Evolutionary conservation across 2,797 vertebrate genomes (phyloP), one percentile per base, ranked within the genome.

Genomic region (Sebastes trivittatus): DNA sequence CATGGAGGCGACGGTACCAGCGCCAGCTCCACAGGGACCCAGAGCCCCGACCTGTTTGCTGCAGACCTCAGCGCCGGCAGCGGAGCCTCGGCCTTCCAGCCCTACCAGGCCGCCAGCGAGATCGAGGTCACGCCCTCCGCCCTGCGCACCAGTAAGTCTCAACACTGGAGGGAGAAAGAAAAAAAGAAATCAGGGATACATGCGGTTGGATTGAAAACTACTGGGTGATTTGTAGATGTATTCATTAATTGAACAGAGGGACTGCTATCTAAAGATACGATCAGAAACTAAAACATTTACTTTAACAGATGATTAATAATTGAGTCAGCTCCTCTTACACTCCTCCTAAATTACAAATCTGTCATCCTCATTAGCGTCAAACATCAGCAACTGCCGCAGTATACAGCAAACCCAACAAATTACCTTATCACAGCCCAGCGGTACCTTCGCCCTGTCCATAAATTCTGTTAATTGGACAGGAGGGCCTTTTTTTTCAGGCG

Each of bases 51-150:
- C 87, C 95, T 98, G 70, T 98, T 99, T 61, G 96, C 96, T 22
- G 96, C 95, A 0, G 98, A 99, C 81, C 94, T 98, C 74, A 94
- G 96, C 42, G 92, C 96, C 42, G 96, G 95, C 82, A 96, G 95
- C 59, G 81, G 81, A 0, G 89, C 95, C 0, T 98, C 98, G 0
- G 97, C 97, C 89, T 98, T 99, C 86, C 97, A 97, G 71, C 97
- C 98, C 59, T 99, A 98, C 83, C 97, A 98, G 95, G 94, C 93
- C 5, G 93, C 96, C 87, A 98, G 98, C 84, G 98, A 99, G 95
- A 99, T 99, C 75, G 98, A 99, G 93, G 98, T 99, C 93, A 99
- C 98, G 0, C 97, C 98, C 0, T 98, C 97, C 2, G 97, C 97
- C 69, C 96, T 99, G 78, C 96, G 98, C 75, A 95, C 97, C 89